Base-by-base conservation (phyloP, 2,113 vertebrate species). In the Xerus inauris region DNA sequence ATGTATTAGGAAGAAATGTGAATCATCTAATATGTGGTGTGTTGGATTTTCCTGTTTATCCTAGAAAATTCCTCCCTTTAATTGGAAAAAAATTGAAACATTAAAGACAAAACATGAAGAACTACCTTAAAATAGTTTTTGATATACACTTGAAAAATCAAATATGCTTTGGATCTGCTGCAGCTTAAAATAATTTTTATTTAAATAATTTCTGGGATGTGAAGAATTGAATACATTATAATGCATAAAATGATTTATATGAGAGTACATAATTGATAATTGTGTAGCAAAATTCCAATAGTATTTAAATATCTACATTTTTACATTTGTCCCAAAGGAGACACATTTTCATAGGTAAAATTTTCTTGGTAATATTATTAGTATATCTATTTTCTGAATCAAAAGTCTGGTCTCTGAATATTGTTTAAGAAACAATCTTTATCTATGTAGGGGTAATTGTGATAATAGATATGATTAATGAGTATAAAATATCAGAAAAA, bases 221-320 rank as follows among this genome's bases (percentile, higher is more conserved):
- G 42, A 54, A 5, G 19, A 88, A 38, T 73, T 71, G 38, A 86
- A 89, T 75, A 35, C 7, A 81, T 91, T 94, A 64, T 20, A 83
- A 80, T 76, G 32, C 38, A 14, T 84, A 51, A 95, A 87, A 67
- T 79, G 5, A 72, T 85, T 87, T 84, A 9, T 64, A 83, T 95
- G 35, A 81, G 17, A 89, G 7, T 38, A 87, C 72, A 79, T 92
- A 87, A 89, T 80, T 94, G 30, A 69, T 51, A 83, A 87, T 86
- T n/a, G 71, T 71, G 73, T 24, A 92, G n/a, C 2, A 75, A 91
- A 91, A 82, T 57, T 2, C n/a, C 64, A 91, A 89, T 42, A 83
- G 87, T 86, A 93, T 86, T 87, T 94, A 88, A 83, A 59, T 88
- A 92, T 94, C 49, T 16, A 96, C 2, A 82, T 71, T 89, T 95